phyloP scores from a whole-genome alignment of 2,113 vertebrate genomes.

The Trochalopteron elliotii region DNA sequence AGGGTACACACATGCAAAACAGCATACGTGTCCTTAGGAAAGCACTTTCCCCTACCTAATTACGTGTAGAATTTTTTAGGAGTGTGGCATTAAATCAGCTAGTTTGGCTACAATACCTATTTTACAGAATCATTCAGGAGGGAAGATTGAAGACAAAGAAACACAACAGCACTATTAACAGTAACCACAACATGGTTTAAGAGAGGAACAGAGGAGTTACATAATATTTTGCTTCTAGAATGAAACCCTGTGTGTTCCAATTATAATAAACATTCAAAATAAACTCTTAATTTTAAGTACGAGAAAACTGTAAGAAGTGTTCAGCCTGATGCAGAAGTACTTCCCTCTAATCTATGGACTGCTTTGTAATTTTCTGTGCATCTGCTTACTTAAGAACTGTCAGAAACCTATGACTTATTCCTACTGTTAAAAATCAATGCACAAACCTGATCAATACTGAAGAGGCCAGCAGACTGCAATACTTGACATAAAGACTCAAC shows the following conservation, averaged over 20 bases:
- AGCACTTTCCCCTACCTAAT: not conserved
- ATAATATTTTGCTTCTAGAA: not conserved
- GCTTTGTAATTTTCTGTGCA: not conserved
- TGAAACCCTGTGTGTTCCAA: not conserved
- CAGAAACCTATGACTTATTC: not conserved
- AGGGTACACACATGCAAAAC: not conserved
- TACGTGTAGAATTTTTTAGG: not conserved
- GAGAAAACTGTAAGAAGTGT: not conserved
- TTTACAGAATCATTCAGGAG: not conserved
- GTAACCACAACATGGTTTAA: not conserved
- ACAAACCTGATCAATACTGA: conserved; percentile 92
- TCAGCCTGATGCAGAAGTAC: not conserved
- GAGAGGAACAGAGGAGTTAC: not conserved
- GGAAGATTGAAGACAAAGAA: not conserved
- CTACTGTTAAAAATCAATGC: not conserved
- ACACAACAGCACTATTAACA: not conserved
- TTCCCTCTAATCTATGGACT: not conserved
- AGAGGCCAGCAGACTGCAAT: conserved; percentile 94
- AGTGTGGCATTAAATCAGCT: not conserved
- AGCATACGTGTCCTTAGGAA: not conserved
- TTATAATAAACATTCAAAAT: not conserved
- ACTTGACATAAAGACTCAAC: conserved; percentile 95
- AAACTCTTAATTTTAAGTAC: not conserved
- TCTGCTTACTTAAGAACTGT: not conserved
- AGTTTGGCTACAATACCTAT: not conserved